Evolutionary conservation across 2,888 invertebrate species (phyloP).

Genomic region (Nemapogon koenigi): DNA sequence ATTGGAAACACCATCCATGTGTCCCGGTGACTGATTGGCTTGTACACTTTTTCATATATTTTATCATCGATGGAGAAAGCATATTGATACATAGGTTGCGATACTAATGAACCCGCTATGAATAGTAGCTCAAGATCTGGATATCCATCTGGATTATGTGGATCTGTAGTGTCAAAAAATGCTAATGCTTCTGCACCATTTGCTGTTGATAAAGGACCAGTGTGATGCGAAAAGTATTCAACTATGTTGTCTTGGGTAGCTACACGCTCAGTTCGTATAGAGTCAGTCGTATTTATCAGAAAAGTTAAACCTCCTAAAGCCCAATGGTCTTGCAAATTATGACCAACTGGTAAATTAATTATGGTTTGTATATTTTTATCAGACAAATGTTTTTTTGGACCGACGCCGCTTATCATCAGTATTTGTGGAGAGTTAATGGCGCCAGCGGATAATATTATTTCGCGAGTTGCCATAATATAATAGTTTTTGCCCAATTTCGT

Average conservation of each 20-base stretch:
- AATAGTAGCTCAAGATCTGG: slow-evolving; percentile 68
- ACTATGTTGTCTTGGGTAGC: slow-evolving; percentile 43
- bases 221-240: slow-evolving; percentile 54
- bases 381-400: slow-evolving; percentile 67
- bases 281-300: slow-evolving; percentile 70
- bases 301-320: slow-evolving; percentile 74
- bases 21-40: slow-evolving; percentile 45
- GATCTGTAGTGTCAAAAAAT: slow-evolving; percentile 59
- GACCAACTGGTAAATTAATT: slow-evolving; percentile 71
- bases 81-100: slow-evolving; percentile 34
- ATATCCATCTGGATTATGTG: slow-evolving; percentile 43
- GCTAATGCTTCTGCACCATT: slow-evolving; percentile 54
- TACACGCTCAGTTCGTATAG: slow-evolving; percentile 66
- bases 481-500: slow-evolving; percentile 51
- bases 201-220: slow-evolving; percentile 41
- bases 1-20: slow-evolving; percentile 66
- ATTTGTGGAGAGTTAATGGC: slow-evolving; percentile 82
- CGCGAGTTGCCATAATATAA: slow-evolving; percentile 59
- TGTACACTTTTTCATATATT: slow-evolving; percentile 42
- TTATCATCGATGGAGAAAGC: slow-evolving; percentile 41
- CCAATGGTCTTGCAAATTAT: slow-evolving; percentile 82
- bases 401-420: slow-evolving; percentile 82
- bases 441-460: slow-evolving; percentile 81
- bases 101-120: slow-evolving; percentile 53
- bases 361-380: slow-evolving; percentile 64